Percentiles rank a stretch among this genome's conserved stretches.
Evolutionary conservation across 2,113 vertebrate genomes (phyloP).

Genomic region (Leuciscus idus): DNA sequence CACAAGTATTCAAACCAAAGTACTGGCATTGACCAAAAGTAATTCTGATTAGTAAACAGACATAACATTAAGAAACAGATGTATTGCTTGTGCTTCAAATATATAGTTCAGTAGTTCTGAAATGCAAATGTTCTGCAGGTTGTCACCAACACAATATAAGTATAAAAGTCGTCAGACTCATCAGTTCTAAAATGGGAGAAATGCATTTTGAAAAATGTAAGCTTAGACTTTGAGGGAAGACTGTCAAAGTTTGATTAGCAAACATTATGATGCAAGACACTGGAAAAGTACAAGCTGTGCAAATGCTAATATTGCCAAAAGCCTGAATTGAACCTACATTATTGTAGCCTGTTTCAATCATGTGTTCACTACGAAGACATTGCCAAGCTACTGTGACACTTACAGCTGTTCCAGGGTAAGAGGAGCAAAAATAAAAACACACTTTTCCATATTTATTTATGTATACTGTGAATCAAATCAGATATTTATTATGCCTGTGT

Average conservation of each 20-base stretch:
- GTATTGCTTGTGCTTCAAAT: too few relatives aligned
- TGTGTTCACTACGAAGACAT: neutral
- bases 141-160: too few relatives aligned
- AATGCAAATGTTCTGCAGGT: too few relatives aligned
- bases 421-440: neutral
- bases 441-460: slow-evolving; percentile 9
- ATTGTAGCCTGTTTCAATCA: neutral
- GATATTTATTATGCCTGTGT: neutral
- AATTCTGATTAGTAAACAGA: too few relatives aligned
- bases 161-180: neutral
- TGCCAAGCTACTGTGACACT: slow-evolving; percentile 1
- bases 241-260: neutral
- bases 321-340: slow-evolving; percentile 19
- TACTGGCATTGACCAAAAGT: too few relatives aligned
- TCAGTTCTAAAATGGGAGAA: neutral
- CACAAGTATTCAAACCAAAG: too few relatives aligned
- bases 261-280: neutral
- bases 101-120: too few relatives aligned
- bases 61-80: too few relatives aligned
- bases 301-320: neutral
- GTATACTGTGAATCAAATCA: neutral
- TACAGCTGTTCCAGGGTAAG: neutral
- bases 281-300: slow-evolving; percentile 26
- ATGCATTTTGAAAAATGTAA: neutral
- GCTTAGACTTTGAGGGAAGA: neutral